Percentiles rank a stretch among this genome's conserved stretches.
Conservation (phyloP, 1,140 invertebrate genomes). For the Octopus bimaculoides region DNA sequence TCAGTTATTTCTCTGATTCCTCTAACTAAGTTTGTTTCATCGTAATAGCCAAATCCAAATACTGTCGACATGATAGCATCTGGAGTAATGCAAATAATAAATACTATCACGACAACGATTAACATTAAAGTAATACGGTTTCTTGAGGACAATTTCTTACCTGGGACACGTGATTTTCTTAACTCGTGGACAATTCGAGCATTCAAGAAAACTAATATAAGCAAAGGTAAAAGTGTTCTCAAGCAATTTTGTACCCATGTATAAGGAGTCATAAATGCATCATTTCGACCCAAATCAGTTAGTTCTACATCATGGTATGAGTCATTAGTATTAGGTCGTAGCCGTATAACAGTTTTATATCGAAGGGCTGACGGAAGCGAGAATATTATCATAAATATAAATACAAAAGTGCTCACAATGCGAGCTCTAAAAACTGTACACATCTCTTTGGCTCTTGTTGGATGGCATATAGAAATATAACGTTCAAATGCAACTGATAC, state of each 20-base stretch:
- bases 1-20: slow-evolving; percentile 74
- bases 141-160: slow-evolving; percentile 42
- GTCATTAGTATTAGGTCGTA: slow-evolving; percentile 27
- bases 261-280: slow-evolving; percentile 65
- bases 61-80: slow-evolving; percentile 66
- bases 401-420: slow-evolving; percentile 42
- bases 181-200: slow-evolving; percentile 71
- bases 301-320: slow-evolving; percentile 36
- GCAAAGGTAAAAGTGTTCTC: slow-evolving; percentile 66
- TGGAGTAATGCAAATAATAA: slow-evolving; percentile 73
- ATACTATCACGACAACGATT: slow-evolving; percentile 74
- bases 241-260: slow-evolving; percentile 67
- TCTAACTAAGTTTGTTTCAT: slow-evolving; percentile 54
- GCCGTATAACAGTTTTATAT: slow-evolving; percentile 38
- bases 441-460: slow-evolving; percentile 78
- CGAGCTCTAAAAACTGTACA: slow-evolving; percentile 67
- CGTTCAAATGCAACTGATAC: slow-evolving; percentile 91
- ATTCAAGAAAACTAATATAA: slow-evolving; percentile 59
- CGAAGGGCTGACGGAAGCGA: slow-evolving; percentile 49
- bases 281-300: slow-evolving; percentile 55
- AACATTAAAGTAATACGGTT: slow-evolving; percentile 72
- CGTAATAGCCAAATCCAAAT: slow-evolving; percentile 53
- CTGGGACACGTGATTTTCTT: slow-evolving; percentile 49
- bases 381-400: slow-evolving; percentile 44
- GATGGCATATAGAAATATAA: slow-evolving; percentile 93